Conservation (phyloP, 2,888 invertebrate species). For the Heliconius ethilla region DNA sequence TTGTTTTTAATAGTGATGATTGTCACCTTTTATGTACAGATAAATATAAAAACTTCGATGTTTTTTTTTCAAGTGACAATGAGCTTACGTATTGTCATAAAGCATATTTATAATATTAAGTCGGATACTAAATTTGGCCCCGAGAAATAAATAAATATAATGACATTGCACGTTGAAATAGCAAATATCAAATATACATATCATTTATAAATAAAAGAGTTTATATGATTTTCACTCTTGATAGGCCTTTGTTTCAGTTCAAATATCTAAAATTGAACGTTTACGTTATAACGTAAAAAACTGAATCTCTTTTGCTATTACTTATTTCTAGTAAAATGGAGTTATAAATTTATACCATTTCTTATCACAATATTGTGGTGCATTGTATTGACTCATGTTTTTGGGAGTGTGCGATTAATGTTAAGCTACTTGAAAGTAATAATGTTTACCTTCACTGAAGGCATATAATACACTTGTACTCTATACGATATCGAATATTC, state of each 20-base stretch:
- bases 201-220: slow-evolving; percentile 18
- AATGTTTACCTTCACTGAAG: slow-evolving; percentile 77
- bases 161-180: slow-evolving; percentile 27
- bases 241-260: slow-evolving; percentile 26
- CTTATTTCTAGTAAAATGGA: slow-evolving; percentile 42
- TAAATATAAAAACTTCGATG: slow-evolving; percentile 68
- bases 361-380: slow-evolving; percentile 48
- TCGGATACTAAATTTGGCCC: slow-evolving; percentile 45
- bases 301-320: slow-evolving; percentile 41
- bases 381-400: slow-evolving; percentile 71
- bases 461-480: slow-evolving; percentile 74
- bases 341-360: slow-evolving; percentile 39
- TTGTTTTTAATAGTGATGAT: slow-evolving; percentile 45
- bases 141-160: slow-evolving; percentile 42
- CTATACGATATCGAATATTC: slow-evolving; percentile 67
- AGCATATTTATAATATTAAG: slow-evolving; percentile 50
- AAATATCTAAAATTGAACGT: slow-evolving; percentile 5
- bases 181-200: slow-evolving; percentile 16
- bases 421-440: slow-evolving; percentile 58
- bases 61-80: slow-evolving; percentile 55
- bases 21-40: slow-evolving; percentile 58
- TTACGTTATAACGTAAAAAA: slow-evolving; percentile 24
- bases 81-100: slow-evolving; percentile 63
- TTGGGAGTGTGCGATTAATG: slow-evolving; percentile 69
- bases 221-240: slow-evolving; percentile 20